Percentiles rank a stretch among this genome's conserved stretches.
Evolutionary conservation across 2,888 invertebrate genomes (phyloP).

Genomic region (Drosophila eohydei): DNA sequence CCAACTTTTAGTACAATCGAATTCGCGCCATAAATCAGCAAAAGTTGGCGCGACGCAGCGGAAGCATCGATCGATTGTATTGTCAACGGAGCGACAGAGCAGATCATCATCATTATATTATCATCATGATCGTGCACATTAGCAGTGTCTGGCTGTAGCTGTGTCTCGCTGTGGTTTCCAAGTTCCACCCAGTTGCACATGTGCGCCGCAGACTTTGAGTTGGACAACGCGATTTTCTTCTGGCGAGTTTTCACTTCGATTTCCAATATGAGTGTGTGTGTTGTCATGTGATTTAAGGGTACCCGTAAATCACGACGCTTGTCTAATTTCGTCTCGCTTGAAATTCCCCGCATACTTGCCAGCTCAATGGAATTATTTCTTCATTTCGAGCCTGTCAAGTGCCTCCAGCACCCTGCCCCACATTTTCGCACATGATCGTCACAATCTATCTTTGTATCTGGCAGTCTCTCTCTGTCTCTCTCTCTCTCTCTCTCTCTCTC

Average conservation of each 20-base stretch:
- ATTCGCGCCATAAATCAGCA: conserved; percentile 66
- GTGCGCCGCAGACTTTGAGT: conserved; percentile 63
- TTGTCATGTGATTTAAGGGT: conserved; percentile 81
- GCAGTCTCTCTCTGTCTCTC: conserved; percentile 1
- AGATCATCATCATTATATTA: conserved; percentile 35
- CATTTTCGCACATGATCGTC: conserved; percentile 55
- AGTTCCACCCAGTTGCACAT: conserved; percentile 49
- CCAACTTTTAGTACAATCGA: conserved; percentile 35
- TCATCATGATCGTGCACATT: conserved; percentile 20
- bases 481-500: conserved; percentile 23
- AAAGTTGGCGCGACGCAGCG: conserved; percentile 23
- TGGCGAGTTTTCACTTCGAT: conserved; percentile 65
- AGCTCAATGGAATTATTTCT: conserved; percentile 82
- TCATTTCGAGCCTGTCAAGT: conserved; percentile 69
- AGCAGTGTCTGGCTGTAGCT: conserved; percentile 28
- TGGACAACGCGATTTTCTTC: conserved; percentile 66
- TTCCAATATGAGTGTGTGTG: conserved; percentile 57
- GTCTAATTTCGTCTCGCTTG: conserved; percentile 83
- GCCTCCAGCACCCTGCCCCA: conserved; percentile 62
- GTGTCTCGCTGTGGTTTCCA: conserved; percentile 23
- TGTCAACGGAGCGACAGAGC: conserved; percentile 41
- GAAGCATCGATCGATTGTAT: conserved; percentile 63
- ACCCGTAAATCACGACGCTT: conserved; percentile 85
- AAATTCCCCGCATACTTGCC: conserved; percentile 82
- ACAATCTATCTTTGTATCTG: conserved; percentile 10